Conservation (phyloP, 2,888 invertebrate species). For the Tromatobia lineatoria region DNA sequence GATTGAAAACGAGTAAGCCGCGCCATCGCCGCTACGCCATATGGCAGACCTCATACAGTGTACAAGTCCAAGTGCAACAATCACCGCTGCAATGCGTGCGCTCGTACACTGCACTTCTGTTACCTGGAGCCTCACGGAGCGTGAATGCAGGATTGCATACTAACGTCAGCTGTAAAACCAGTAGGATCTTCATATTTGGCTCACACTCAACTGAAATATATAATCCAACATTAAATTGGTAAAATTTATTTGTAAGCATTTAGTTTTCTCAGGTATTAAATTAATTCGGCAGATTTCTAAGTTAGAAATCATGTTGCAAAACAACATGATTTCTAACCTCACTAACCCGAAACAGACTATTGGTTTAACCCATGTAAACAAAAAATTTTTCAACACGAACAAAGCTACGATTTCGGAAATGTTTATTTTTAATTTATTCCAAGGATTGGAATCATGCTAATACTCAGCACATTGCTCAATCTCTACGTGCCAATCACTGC, state of each 20-base stretch:
- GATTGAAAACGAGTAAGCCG: conserved; percentile 62
- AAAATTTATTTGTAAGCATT: too few relatives aligned
- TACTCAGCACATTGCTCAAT: neutral
- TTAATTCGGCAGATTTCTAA: too few relatives aligned
- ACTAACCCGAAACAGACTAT: too few relatives aligned
- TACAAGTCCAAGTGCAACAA: conserved; percentile 79
- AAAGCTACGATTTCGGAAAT: neutral
- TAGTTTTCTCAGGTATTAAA: too few relatives aligned
- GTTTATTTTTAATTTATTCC: neutral
- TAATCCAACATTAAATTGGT: neutral
- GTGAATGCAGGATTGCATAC: neutral
- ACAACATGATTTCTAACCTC: too few relatives aligned
- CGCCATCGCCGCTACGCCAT: conserved; percentile 58
- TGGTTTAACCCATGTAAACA: too few relatives aligned
- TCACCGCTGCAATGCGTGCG: conserved; percentile 67
- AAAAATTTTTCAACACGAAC: too few relatives aligned
- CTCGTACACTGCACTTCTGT: conserved; percentile 25
- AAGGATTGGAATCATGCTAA: neutral
- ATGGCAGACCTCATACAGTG: conserved; percentile 56
- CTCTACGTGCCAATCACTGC: conserved; percentile 15
- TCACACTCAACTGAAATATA: neutral
- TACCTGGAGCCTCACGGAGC: conserved; percentile 45
- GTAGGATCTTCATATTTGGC: too few relatives aligned
- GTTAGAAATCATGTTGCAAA: too few relatives aligned
- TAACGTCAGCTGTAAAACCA: conserved; percentile 7